phyloP scores from a whole-genome alignment of 2,888 invertebrate genomes.

The Trichopria drosophilae region DNA sequence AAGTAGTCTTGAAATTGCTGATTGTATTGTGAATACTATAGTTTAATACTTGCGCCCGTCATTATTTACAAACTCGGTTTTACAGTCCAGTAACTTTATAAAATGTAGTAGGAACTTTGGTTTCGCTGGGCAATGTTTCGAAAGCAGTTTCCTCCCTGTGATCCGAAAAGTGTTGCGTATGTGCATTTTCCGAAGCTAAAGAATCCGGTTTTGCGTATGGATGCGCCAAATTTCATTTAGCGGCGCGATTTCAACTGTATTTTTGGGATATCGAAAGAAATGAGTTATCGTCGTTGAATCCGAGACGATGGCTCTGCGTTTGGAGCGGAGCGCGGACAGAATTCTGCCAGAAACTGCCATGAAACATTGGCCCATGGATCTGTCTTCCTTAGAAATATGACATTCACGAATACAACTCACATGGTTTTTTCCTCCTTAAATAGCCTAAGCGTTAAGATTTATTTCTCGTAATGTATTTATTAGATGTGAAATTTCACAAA shows the following conservation, averaged over 20 bases:
- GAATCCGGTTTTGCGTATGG: not conserved
- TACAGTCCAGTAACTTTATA: slow-evolving; percentile 58
- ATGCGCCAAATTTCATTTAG: not conserved
- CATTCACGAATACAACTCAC: slow-evolving; percentile 56
- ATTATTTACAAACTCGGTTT: slow-evolving; percentile 55
- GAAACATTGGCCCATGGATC: slow-evolving; percentile 59
- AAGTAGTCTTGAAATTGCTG: slow-evolving; percentile 50
- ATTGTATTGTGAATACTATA: slow-evolving; percentile 56
- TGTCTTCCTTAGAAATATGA: slow-evolving; percentile 58
- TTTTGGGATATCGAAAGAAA: slow-evolving; percentile 24
- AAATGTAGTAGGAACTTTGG: slow-evolving; percentile 67
- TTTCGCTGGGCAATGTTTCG: slow-evolving; percentile 63
- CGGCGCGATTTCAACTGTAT: slow-evolving; percentile 21
- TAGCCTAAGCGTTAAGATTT: slow-evolving; percentile 35
- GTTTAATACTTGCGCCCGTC: slow-evolving; percentile 49
- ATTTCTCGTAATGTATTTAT: slow-evolving; percentile 37
- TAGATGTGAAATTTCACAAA: slow-evolving; percentile 50
- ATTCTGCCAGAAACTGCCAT: slow-evolving; percentile 56
- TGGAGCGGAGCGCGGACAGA: slow-evolving; percentile 36
- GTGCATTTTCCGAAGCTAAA: too few species aligned
- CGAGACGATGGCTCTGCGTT: too few species aligned
- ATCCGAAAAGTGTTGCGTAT: slow-evolving; percentile 28
- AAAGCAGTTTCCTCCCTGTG: slow-evolving; percentile 53
- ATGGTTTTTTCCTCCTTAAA: slow-evolving; percentile 44
- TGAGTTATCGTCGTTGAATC: too few species aligned